Base-by-base conservation (phyloP, 2,888 invertebrate species). In the Homarus gammarus region DNA sequence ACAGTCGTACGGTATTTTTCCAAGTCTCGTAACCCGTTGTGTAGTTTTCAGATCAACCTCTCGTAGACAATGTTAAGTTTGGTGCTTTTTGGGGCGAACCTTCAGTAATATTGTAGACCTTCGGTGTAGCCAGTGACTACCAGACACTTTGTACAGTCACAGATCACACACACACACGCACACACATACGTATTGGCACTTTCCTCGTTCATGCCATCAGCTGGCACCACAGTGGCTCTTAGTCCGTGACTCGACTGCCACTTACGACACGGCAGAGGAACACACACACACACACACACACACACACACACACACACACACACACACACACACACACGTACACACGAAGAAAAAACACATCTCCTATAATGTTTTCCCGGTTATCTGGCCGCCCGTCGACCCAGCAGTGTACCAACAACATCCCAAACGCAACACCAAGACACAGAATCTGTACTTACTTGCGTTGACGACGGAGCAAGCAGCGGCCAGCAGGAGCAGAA, bases 401-500 rank as follows among this genome's bases (percentile, higher is more conserved):
- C 64, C 31, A 64, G 27, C 5, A 75, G 75, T 75, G 44, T 75
- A 75, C 75, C 75, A 44, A 31, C 40, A 75, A 27, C 3, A 44
- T 33, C 44, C 36, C 44, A 8, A n/a, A 6, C 3, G 64, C 64
- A 75, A 8, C 38, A 75, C 75, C 44, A 75, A 27, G 44, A 40
- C 40, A 44, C 27, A 27, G 44, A 8, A 75, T 5, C n/a, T n/a
- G n/a, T 44, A 75, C 75, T 75, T 75, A 75, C 75, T 75, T 75
- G 75, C 75, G 75, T 75, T 75, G 75, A 44, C 75, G 75, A 75
- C 27, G 18, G 73, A 73, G 40, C 36, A 73, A 36, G 73, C 73
- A n/a, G 31, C 27, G 44, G 44, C 27, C 44, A 75, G 75, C 75
- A 75, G 75, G n/a, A 75, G 75, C 75, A 75, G 44, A 8, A 75